Evolutionary conservation across 1,140 invertebrate genomes (phyloP), one percentile per base, ranked within the genome.

Genomic region (Papilio helenus): DNA sequence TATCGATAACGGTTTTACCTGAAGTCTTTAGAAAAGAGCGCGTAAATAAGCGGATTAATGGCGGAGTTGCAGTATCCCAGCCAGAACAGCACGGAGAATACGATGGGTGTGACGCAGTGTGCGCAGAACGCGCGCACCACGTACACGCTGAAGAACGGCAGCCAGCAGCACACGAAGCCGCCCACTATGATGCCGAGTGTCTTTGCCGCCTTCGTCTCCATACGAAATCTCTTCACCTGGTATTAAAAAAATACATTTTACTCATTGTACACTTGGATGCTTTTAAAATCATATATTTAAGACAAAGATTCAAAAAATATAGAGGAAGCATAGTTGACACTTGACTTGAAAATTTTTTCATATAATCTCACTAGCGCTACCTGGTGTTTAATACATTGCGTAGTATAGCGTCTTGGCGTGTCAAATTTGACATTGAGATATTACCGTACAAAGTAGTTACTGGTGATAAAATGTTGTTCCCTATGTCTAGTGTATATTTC

Each of bases 61-160:
- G 98, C 98, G 14, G 98, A 99, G 93, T 99, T 99, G 90, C 98
- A 98, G 92, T 99, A 99, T 2, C 99, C 99, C 34, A 99, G 95
- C 98, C 99, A 99, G 93, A 99, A 99, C 9, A 99, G 96, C 1
- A 99, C 96, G 58, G 97, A 98, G 94, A 99, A 98, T 49, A 98
- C 94, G 65, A 97, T 95, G 1, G 96, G 96, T 77, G 97, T 96
- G 46, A 98, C 97, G 91, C 97, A 98, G 76, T 96, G 96, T 2
- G 96, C 95, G 84, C 97, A 98, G 89, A 99, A 98, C 0, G 97
- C 97, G 76, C 97, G 95, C 29, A 98, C 95, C 39, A 99, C 95
- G 91, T 99, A 99, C 95, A 99, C 97, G 9, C 97, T 98, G 95
- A 99, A 99, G 95, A 99, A 99, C 0, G 98, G 98, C 29, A 99